These are phyloP conservation scores for Epicampocera succincta DNA, from an alignment of 2,888 invertebrate species.

Conservation along the genomic window DNA sequence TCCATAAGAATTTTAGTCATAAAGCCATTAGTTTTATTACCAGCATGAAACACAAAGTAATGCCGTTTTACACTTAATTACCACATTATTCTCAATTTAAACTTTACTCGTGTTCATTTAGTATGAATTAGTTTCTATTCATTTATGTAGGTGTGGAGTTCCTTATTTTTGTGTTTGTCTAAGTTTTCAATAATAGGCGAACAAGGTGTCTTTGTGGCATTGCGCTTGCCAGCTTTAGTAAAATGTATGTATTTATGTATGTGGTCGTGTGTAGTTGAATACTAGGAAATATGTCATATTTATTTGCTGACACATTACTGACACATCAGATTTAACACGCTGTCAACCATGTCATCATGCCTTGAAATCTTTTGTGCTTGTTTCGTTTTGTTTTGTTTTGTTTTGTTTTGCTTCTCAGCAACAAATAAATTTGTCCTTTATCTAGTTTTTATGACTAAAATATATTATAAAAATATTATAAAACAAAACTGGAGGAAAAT, in stretches of 20 bases:
- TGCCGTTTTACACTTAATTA: no score
- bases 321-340: conserved; percentile 65
- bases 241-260: background rate
- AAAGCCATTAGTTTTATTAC: no score
- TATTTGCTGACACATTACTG: conserved; percentile 68
- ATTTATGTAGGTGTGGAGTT: background rate
- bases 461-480: background rate
- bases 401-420: conserved; percentile 21
- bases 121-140: background rate
- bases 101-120: no score
- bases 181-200: background rate
- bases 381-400: conserved; percentile 34
- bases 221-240: background rate
- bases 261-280: conserved; percentile 15
- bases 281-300: conserved; percentile 55
- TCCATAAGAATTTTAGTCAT: no score
- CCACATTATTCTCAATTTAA: no score
- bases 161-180: background rate
- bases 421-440: conserved; percentile 57
- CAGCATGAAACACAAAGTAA: no score
- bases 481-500: background rate
- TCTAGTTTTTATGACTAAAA: conserved; percentile 48
- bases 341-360: conserved; percentile 59
- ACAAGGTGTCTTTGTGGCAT: conserved; percentile 15
- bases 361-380: conserved; percentile 35